These are phyloP conservation scores for Lucifuga dentata DNA, from an alignment of 2,113 vertebrate genomes.

Conservation along the genomic window DNA sequence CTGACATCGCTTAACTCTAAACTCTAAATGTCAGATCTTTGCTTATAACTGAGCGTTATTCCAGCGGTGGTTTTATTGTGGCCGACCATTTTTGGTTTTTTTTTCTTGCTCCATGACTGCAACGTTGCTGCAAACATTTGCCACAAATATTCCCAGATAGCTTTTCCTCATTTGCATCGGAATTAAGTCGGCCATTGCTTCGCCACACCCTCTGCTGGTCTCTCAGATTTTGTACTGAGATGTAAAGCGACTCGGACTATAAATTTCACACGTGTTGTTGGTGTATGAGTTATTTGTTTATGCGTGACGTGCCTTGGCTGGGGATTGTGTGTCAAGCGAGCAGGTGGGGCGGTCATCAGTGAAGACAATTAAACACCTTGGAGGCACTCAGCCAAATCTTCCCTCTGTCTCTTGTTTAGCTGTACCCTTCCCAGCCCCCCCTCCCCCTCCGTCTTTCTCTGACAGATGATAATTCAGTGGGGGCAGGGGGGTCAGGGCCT, in stretches of 20 bases:
- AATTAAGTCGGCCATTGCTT: neutral
- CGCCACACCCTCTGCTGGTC: neutral
- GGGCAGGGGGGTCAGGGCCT: slow-evolving; percentile 63
- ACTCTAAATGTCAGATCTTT: no score
- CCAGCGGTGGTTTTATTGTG: no score
- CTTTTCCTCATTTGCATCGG: neutral
- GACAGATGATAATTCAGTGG: slow-evolving; percentile 75
- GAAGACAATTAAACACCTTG: slow-evolving; percentile 83
- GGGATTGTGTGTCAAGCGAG: slow-evolving; percentile 73
- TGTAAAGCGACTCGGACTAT: neutral
- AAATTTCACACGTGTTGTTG: slow-evolving; percentile 18
- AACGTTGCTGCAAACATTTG: no score
- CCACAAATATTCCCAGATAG: no score
- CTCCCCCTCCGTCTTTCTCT: slow-evolving; percentile 25
- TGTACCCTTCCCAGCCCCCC: slow-evolving; percentile 18
- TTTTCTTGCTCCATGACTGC: no score
- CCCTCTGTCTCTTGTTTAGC: slow-evolving; percentile 54
- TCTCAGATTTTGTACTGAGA: neutral
- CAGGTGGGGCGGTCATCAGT: slow-evolving; percentile 81
- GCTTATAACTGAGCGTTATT: no score
- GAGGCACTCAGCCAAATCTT: slow-evolving; percentile 77
- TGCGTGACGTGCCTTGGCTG: slow-evolving; percentile 71
- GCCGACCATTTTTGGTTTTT: no score
- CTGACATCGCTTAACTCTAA: no score
- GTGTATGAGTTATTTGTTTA: slow-evolving; percentile 70